A percentile compares a stretch with the other conserved stretches of the same genome.
phyloP scores from a whole-genome alignment of 2,888 invertebrate species.

The Noctua janthina region DNA sequence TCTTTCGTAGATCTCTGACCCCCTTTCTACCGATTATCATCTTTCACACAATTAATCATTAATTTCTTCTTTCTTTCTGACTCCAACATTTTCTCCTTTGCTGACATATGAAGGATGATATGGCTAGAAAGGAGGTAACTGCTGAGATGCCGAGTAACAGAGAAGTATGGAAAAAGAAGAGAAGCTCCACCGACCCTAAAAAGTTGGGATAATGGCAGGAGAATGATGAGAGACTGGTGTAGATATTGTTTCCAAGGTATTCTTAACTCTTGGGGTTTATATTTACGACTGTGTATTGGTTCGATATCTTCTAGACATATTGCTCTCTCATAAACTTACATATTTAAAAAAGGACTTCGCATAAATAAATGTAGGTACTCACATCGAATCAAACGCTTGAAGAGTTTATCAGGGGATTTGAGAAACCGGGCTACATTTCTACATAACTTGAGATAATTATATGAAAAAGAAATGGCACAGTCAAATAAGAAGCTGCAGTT shows the following conservation, averaged over 20 bases:
- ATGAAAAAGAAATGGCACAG: not conserved
- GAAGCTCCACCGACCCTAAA: not conserved
- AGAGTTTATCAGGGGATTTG: not conserved
- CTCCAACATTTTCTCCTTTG: not conserved
- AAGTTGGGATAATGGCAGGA: not conserved
- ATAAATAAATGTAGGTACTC: not conserved
- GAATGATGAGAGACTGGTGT: not conserved
- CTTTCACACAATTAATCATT: not conserved
- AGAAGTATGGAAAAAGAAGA: not conserved
- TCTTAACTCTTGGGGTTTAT: not conserved
- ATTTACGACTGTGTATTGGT: not conserved
- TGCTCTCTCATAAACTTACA: not conserved
- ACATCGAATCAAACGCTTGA: not conserved
- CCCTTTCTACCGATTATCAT: not conserved
- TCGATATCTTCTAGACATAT: not conserved
- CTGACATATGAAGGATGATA: not conserved
- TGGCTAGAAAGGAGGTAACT: not conserved
- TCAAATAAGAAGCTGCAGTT: slow-evolving; percentile 11
- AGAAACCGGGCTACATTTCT: not conserved
- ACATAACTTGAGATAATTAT: not conserved
- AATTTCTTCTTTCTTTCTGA: not conserved
- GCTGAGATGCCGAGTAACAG: not conserved
- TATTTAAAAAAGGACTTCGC: not conserved
- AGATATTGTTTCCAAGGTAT: not conserved
- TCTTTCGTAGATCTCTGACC: not conserved